Percentiles rank a stretch among this genome's conserved stretches.
These are phyloP conservation scores for Ptiloglossa arizonensis DNA, from an alignment of 1,140 invertebrate genomes.

Conservation along the genomic window DNA sequence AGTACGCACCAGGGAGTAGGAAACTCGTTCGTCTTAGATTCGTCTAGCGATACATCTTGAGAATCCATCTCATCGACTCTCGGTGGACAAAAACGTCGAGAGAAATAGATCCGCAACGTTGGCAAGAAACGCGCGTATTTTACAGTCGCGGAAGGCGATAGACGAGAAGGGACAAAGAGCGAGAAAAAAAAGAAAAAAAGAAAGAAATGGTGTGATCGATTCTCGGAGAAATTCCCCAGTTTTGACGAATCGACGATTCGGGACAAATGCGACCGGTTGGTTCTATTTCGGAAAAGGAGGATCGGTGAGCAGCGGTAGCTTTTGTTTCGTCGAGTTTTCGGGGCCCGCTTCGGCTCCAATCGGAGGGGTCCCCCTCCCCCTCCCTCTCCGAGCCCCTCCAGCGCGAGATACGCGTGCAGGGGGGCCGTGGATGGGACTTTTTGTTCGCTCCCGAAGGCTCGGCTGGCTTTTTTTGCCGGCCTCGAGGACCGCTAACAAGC, in stretches of 20 bases:
- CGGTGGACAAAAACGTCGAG: not conserved
- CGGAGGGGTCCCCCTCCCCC: not conserved
- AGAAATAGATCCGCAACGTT: too few species aligned
- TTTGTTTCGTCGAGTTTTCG: slow-evolving; percentile 46
- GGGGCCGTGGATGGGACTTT: slow-evolving; percentile 44
- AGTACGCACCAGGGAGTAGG: too few species aligned
- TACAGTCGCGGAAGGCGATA: too few species aligned
- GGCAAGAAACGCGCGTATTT: too few species aligned
- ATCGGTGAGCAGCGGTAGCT: slow-evolving; percentile 23
- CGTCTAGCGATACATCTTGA: too few species aligned
- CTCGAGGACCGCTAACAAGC: slow-evolving; percentile 72
- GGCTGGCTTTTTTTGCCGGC: slow-evolving; percentile 68
- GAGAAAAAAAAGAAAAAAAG: too few species aligned
- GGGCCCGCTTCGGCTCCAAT: too few species aligned
- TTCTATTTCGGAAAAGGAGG: slow-evolving; percentile 22
- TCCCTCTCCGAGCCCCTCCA: slow-evolving; percentile 32
- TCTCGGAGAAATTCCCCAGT: not conserved
- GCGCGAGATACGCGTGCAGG: slow-evolving; percentile 50
- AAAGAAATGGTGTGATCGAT: too few species aligned
- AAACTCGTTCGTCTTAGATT: too few species aligned
- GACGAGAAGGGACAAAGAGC: too few species aligned
- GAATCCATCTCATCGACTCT: too few species aligned
- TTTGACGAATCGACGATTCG: not conserved
- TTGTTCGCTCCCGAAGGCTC: slow-evolving; percentile 61
- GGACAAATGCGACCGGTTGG: not conserved